Evolutionary conservation across 2,113 vertebrate genomes (phyloP).

Genomic region (Castor canadensis): DNA sequence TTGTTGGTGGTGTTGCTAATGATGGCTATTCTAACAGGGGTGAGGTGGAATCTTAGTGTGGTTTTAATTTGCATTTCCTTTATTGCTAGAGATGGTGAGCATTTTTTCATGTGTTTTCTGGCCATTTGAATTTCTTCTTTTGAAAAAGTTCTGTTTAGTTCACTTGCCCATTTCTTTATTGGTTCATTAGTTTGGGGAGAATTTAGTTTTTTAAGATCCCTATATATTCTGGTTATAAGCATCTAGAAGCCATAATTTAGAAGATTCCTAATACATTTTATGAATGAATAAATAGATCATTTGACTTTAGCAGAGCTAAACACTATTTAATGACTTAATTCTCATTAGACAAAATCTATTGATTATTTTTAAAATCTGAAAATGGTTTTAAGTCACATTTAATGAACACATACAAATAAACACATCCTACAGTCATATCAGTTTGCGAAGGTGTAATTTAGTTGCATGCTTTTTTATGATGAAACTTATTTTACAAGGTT

Average conservation of each 20-base stretch:
- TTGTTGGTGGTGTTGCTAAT: too few species aligned
- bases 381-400: not conserved
- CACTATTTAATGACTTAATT: not conserved
- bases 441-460: not conserved
- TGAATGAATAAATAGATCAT: constrained; percentile 10
- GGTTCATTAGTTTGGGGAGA: too few species aligned
- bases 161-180: too few species aligned
- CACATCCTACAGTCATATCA: not conserved
- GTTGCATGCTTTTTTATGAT: not conserved
- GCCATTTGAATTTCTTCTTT: too few species aligned
- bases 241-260: not conserved
- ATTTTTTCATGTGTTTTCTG: too few species aligned
- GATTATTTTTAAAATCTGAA: not conserved
- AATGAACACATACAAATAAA: not conserved
- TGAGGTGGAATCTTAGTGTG: too few species aligned
- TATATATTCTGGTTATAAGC: too few species aligned
- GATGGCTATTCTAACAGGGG: too few species aligned
- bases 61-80: too few species aligned
- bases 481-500: not conserved
- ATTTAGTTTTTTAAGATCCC: too few species aligned
- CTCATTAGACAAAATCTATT: not conserved
- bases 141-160: too few species aligned
- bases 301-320: not conserved
- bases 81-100: too few species aligned
- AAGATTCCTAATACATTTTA: not conserved